A percentile compares a stretch with the other conserved stretches of the same genome.
Conservation (phyloP, 1,140 invertebrate genomes). For the Polyergus mexicanus region DNA sequence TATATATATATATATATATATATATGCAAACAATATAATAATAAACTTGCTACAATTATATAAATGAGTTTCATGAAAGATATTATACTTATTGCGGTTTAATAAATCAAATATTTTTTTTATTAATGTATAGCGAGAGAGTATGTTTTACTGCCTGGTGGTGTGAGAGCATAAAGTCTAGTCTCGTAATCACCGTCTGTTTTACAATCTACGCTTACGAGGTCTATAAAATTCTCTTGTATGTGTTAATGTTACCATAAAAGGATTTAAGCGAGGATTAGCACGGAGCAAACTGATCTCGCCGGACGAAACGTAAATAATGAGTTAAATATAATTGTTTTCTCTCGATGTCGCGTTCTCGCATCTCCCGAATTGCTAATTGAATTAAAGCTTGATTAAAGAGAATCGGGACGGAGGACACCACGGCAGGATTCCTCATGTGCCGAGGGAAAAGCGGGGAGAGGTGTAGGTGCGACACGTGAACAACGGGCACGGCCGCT, state of each 20-base stretch:
- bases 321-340: neutral
- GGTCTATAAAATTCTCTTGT: constrained; percentile 25
- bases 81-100: constrained; percentile 18
- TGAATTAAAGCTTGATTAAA: constrained; percentile 56
- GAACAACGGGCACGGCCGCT: constrained; percentile 77
- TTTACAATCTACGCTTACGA: constrained; percentile 39
- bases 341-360: neutral
- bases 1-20: neutral
- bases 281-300: neutral
- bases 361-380: neutral
- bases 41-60: constrained; percentile 2
- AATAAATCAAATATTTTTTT: constrained; percentile 33
- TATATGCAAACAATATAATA: constrained; percentile 7
- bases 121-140: neutral
- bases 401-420: constrained; percentile 18
- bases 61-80: constrained; percentile 32
- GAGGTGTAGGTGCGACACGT: constrained; percentile 72
- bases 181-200: constrained; percentile 41
- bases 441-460: neutral
- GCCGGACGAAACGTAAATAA: constrained; percentile 21
- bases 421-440: neutral
- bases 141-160: neutral
- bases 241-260: constrained; percentile 14
- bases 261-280: constrained; percentile 28
- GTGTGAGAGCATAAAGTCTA: constrained; percentile 40